phyloP scores from a whole-genome alignment of 2,888 invertebrate genomes.

The Margaritifera margaritifera region DNA sequence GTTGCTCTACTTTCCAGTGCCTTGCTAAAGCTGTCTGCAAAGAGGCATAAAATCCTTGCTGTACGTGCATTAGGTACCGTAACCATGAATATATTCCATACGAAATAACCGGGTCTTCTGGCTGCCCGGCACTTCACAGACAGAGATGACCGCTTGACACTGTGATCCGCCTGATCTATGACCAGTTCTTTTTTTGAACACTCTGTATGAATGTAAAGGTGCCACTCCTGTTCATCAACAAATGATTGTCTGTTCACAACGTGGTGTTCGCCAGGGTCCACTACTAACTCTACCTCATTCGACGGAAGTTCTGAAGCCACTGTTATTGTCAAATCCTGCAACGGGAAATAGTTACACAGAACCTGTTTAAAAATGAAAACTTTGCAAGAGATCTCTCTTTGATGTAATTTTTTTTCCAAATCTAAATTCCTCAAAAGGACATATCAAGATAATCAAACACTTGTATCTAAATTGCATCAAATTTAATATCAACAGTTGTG shows the following conservation, averaged over 20 bases:
- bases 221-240: conserved; percentile 72
- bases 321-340: conserved; percentile 67
- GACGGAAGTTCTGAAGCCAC: conserved; percentile 65
- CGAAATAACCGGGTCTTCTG: conserved; percentile 69
- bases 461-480: no score
- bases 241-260: conserved; percentile 67
- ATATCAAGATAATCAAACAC: no score
- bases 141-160: conserved; percentile 66
- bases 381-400: no score
- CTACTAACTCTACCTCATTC: conserved; percentile 62
- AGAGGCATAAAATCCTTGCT: no score
- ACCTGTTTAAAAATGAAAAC: neutral
- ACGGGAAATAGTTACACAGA: neutral
- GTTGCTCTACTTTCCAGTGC: no score
- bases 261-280: conserved; percentile 65
- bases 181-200: conserved; percentile 65
- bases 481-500: no score
- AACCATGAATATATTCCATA: conserved; percentile 72
- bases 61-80: conserved; percentile 57
- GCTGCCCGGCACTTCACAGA: conserved; percentile 70
- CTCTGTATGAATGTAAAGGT: conserved; percentile 67
- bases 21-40: no score
- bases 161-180: conserved; percentile 69
- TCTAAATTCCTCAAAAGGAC: no score
- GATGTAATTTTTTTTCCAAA: no score